Percentiles rank a stretch among this genome's conserved stretches.
Evolutionary conservation across 2,888 invertebrate genomes (phyloP).

Genomic region (Hipparchia sbordonii): DNA sequence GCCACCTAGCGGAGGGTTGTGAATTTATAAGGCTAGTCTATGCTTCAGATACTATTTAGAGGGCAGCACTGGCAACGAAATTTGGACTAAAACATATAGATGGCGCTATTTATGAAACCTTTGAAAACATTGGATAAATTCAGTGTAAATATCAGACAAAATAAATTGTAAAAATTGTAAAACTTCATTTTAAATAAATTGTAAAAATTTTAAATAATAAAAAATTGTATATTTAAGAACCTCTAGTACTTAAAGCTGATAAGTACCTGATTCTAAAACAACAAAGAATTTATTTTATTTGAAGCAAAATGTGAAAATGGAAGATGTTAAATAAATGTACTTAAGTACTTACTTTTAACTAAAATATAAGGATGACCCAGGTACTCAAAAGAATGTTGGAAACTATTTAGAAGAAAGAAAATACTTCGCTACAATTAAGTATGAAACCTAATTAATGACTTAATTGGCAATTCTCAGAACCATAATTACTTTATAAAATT

Average conservation of each 20-base stretch:
- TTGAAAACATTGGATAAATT: not conserved
- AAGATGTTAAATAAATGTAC: not conserved
- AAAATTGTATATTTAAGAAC: not conserved
- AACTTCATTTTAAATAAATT: not conserved
- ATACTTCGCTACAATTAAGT: not conserved
- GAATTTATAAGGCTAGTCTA: not conserved
- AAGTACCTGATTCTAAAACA: too few species aligned
- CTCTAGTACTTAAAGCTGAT: too few species aligned
- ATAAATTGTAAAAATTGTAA: not conserved
- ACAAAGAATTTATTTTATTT: too few species aligned
- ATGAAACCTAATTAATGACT: not conserved
- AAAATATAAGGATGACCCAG: not conserved
- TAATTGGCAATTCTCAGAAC: not conserved
- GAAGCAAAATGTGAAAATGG: not conserved
- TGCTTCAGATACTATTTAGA: not conserved
- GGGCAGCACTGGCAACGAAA: constrained; percentile 24
- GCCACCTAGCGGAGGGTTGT: constrained; percentile 48
- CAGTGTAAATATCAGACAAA: too few species aligned
- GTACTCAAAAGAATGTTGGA: not conserved
- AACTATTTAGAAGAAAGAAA: not conserved
- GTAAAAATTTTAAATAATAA: not conserved
- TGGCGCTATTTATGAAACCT: constrained; percentile 25
- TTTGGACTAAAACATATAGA: constrained; percentile 19
- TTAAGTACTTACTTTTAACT: not conserved
- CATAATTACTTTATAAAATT: not conserved